Base-by-base conservation (phyloP, 2,113 vertebrate genomes). In the Bujurquina vittata region DNA sequence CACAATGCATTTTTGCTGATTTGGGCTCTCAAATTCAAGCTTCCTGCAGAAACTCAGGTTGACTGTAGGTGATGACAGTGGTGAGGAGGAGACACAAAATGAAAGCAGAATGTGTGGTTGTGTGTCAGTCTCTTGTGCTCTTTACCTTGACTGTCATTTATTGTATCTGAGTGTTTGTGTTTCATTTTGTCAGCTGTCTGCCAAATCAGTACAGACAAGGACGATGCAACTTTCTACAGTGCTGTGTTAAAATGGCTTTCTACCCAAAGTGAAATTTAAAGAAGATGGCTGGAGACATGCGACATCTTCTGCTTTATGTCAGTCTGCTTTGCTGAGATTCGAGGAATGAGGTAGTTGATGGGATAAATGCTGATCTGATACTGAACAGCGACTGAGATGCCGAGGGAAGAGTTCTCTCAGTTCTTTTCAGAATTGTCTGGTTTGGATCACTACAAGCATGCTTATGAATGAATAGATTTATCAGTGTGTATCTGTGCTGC, bases 231-330 rank as follows among this genome's bases (percentile, higher is more conserved):
- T 54, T 56, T 83, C n/a, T 37, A 1, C 37, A 69, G 11, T 11
- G 10, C 33, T 26, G 57, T 7, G 31, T 60, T 33, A 57, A 60
- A 87, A 85, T 79, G 84, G 60, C 40, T 61, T 69, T 81, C 55
- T 18, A n/a, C 37, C 12, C 35, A 62, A 77, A 62, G 6, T 29
- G 4, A 63, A 40, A 80, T 76, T 12, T 69, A 46, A 80, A 83
- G 63, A 81, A 22, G 60, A 85, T 77, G 57, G 46, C 12, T 83
- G 73, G 61, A 88, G 62, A 77, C 67, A 86, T 18, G 49, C 79
- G 87, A 88, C 77, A 52, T 84, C 79, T 56, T 77, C 91, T 92
- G 92, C 40, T 91, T 90, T 73, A 54, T 63, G 72, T 92, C 88
- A 85, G 59, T 76, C 65, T 54, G 59, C 57, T 85, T 88, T 35